These are phyloP conservation scores for Dendrolimus kikuchii DNA, from an alignment of 1,140 invertebrate genomes.

Conservation along the genomic window DNA sequence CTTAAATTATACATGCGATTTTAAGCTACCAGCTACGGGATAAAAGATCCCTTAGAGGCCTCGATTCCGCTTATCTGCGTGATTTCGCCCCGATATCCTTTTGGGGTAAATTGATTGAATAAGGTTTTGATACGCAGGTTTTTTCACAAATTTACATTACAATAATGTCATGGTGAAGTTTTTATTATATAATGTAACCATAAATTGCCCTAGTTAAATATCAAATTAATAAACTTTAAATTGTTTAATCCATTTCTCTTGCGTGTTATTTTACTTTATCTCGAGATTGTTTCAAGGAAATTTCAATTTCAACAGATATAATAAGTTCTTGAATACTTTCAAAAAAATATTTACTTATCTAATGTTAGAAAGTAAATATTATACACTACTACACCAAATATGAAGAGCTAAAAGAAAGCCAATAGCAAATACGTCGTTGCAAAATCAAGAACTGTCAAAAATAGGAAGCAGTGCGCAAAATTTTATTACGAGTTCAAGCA, in stretches of 20 bases:
- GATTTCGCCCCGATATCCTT: slow-evolving; percentile 40
- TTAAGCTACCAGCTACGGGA: slow-evolving; percentile 36
- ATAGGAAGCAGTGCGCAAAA: slow-evolving; percentile 26
- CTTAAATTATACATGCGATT: slow-evolving; percentile 54
- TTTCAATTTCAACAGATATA: no score
- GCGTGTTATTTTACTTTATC: no score
- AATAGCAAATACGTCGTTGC: slow-evolving; percentile 11
- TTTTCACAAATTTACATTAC: slow-evolving; percentile 13
- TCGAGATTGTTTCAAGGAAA: no score
- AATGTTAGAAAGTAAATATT: no score
- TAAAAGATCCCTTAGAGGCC: slow-evolving; percentile 17
- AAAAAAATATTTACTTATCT: no score
- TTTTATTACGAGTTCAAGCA: slow-evolving; percentile 35
- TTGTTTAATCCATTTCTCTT: no score
- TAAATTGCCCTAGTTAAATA: no score
- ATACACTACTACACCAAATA: neutral
- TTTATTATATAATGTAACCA: no score
- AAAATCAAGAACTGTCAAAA: slow-evolving; percentile 15
- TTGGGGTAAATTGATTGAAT: slow-evolving; percentile 51
- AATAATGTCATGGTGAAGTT: neutral
- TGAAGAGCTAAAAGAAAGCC: slow-evolving; percentile 6
- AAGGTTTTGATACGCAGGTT: slow-evolving; percentile 37
- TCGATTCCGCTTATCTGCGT: slow-evolving; percentile 42
- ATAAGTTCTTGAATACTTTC: no score
- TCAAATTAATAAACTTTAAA: no score